These are phyloP conservation scores for Tortricodes alternella DNA, from an alignment of 2,888 invertebrate genomes.

Conservation along the genomic window DNA sequence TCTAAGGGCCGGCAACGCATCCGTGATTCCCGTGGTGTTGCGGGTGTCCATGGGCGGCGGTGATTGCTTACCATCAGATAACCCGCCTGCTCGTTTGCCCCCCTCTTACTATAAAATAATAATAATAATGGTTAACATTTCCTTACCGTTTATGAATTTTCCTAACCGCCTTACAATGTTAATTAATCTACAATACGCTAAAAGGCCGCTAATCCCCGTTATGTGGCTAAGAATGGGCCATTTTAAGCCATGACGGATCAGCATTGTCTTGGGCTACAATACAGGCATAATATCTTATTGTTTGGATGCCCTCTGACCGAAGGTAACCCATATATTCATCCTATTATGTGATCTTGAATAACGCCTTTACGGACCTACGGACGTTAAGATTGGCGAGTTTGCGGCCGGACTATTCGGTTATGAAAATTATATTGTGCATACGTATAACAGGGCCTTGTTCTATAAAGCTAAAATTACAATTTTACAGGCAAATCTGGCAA, in stretches of 20 bases:
- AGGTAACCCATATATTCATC: slow-evolving; percentile 73
- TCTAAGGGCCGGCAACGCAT: no score
- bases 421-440: no score
- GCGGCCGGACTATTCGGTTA: not conserved
- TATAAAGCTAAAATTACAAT: no score
- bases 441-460: no score
- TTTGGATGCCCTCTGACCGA: slow-evolving; percentile 68
- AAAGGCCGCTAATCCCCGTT: slow-evolving; percentile 38
- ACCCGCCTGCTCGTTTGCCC: no score
- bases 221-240: slow-evolving; percentile 42
- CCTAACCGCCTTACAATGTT: slow-evolving; percentile 18
- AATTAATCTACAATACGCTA: slow-evolving; percentile 30
- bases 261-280: slow-evolving; percentile 50
- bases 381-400: not conserved
- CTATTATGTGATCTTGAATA: slow-evolving; percentile 75
- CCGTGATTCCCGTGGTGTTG: no score
- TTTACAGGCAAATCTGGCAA: no score
- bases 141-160: not conserved
- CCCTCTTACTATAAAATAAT: no score
- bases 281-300: slow-evolving; percentile 58
- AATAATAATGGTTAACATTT: no score
- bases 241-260: slow-evolving; percentile 42
- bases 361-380: slow-evolving; percentile 50
- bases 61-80: no score
- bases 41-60: no score